Base-by-base conservation (phyloP, 1,140 invertebrate genomes). In the Bombus impatiens region DNA sequence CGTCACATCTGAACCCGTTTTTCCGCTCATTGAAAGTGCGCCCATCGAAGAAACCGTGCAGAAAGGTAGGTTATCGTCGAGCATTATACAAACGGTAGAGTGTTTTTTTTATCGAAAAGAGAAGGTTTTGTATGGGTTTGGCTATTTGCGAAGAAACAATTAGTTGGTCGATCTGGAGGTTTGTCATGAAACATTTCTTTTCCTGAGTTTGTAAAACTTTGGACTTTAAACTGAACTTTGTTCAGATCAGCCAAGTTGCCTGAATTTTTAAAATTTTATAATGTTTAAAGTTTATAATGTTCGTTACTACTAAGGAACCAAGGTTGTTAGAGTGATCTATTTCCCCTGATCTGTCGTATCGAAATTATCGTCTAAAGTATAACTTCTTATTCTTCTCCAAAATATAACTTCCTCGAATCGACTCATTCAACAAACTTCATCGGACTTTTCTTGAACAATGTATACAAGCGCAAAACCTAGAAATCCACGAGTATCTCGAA, bases 31-130 rank as follows among this genome's bases (percentile, higher is more conserved):
- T 9, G 90, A 91, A 47, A 47, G 82, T 68, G 67, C 74, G 22
- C 75, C 77, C 2, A 79, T 83, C 59, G 91, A 91, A 35, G 90
- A 92, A 35, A 87, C 81, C 75, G 68, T 81, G 47, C 82, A 91
- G 9, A 93, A 89, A 93, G 93, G 93, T 93, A 32, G 71, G 79
- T 37, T 67, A 3, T 28, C 18, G 3, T 22, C 2, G 15, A 25
- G 35, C 10, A 22, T n/a, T 65, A 13, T n/a, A 12, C 3, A 59
- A 67, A 32, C 62, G 10, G 1, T 62, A 12, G 59, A 62, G 1
- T 28, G 12, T 12, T 59, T 59, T 35, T 28, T 59, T 25, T 12
- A 62, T 12, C 10, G n/a, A 62, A 22, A 62, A 13, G 10, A 13
- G 28, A 62, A 59, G 8, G 25, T 12, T 28, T 59, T 28, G 22